Evolutionary conservation across 1,140 invertebrate species (phyloP).

Genomic region (Drusus annulatus): DNA sequence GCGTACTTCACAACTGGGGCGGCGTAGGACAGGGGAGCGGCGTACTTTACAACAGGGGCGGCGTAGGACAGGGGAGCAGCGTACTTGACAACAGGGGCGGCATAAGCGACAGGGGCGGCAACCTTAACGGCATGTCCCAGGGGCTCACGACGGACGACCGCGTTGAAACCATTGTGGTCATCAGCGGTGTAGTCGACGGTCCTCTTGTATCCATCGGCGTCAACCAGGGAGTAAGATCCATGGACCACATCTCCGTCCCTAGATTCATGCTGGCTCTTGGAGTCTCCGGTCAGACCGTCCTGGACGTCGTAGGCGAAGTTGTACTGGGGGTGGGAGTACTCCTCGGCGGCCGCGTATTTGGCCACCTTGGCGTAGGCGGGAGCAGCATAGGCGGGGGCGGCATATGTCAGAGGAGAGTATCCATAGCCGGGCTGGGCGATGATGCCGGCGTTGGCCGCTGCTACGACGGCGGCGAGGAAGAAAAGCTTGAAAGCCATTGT

Average conservation of each 20-base stretch:
- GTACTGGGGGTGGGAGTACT: conserved; percentile 73
- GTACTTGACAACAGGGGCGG: conserved; percentile 60
- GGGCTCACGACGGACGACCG: conserved; percentile 66
- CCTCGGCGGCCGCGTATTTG: conserved; percentile 69
- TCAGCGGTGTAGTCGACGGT: conserved; percentile 75
- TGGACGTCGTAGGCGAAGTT: conserved; percentile 74
- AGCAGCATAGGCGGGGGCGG: conserved; percentile 60
- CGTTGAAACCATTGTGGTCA: conserved; percentile 71
- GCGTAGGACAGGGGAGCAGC: conserved; percentile 56
- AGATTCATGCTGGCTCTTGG: conserved; percentile 74
- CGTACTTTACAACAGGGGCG: conserved; percentile 56
- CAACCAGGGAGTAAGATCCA: conserved; percentile 72
- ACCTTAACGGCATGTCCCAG: conserved; percentile 64
- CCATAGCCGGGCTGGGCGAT: conserved; percentile 45
- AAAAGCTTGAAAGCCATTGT: conserved; percentile 56
- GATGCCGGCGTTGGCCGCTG: conserved; percentile 49
- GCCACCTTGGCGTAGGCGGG: conserved; percentile 58
- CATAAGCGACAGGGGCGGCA: conserved; percentile 63
- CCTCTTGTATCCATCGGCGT: conserved; percentile 73
- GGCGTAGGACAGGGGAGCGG: conserved; percentile 56
- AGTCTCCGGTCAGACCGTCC: conserved; percentile 74
- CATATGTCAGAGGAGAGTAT: conserved; percentile 61
- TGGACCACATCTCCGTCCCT: conserved; percentile 73
- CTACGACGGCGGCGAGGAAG: conserved; percentile 58
- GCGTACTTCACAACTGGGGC: conserved; percentile 48